Evolutionary conservation across 2,888 invertebrate species (phyloP), one percentile per base, ranked within the genome.

Genomic region (Carterocephalus palaemon): DNA sequence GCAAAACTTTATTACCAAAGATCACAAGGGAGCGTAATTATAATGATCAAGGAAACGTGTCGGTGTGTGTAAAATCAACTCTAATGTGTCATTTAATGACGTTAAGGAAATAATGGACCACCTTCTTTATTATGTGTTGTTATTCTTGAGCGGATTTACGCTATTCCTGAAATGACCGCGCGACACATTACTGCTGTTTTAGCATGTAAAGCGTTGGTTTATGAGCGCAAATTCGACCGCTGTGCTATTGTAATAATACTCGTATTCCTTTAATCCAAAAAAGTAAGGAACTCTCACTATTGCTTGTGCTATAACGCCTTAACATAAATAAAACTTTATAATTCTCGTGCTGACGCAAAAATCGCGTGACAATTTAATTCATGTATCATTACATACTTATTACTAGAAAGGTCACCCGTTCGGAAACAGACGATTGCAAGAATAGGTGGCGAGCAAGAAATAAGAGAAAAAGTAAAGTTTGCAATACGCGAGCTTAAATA

Each of bases 11-110:
- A 75, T 64, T 52, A 56, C 67, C 45, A 40, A 53, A 59, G 51
- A 73, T 70, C 71, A 71, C 63, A 73, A 51, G 62, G 57, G 62
- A 65, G 62, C 63, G 65, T 36, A 22, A 68, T 67, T 54, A 62
- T 68, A 61, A 70, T 63, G 59, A 54, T 53, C 59, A 60, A 71
- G 73, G 72, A 73, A 75, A 71, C 56, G 62, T 57, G 48, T 49
- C 31, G 47, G 37, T 56, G 34, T 7, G 65, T 67, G 67, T 74
- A 64, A 70, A 73, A 70, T 67, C 45, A 37, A 41, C 53, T 48
- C 51, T 59, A 56, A 56, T 55, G 52, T 48, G 47, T 63, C 61
- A 64, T 68, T 68, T 68, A 68, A 61, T 60, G 59, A 53, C 55
- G 54, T 29, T 17, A 43, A 37, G 43, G 54, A 52, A 58, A 59